Evolutionary conservation across 2,113 vertebrate species (phyloP), one percentile per base, ranked within the genome.

Genomic region (Zapornia atra): DNA sequence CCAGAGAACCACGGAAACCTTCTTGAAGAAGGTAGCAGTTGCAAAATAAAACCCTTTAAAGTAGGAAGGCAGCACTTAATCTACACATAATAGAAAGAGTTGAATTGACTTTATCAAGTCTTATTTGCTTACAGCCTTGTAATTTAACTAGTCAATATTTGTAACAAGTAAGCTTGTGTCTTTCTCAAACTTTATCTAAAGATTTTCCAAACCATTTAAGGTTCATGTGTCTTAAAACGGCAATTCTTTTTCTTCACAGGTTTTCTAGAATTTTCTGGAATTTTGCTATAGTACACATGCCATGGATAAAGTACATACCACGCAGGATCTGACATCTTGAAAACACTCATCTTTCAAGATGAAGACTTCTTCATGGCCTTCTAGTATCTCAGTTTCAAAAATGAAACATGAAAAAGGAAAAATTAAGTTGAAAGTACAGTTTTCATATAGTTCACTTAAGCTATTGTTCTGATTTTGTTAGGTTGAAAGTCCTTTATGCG

Each of bases 101-200:
- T 84, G 54, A 66, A 14, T 9, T 92, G 44, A 86, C 69, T 94
- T 82, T 68, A 87, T 77, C 63, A 86, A 82, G 60, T 46, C 36
- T 63, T 94, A 69, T 86, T 91, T 96, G 90, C 75, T 75, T 59
- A 88, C 42, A 88, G 46, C 42, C 46, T 90, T 90, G 85, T 72
- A 59, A 72, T 94, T 95, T 71, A 94, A 13, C 21, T 84, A 94
- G 84, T 93, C 94, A 94, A 85, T 93, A 96, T 95, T 94, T 78
- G 82, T 36, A 79, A 92, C 42, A 63, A 68, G 40, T 73, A 91
- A 88, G 66, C 40, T 65, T 86, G 31, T 69, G 46, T 60, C 61
- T 63, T 82, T 79, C 78, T 91, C 48, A 72, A 78, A 50, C 12
- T 61, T 88, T 81, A 85, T 33, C 28, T 91, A 72, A 82, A 86